A percentile compares a stretch with the other conserved stretches of the same genome.
phyloP scores from a whole-genome alignment of 2,113 vertebrate species.

The Bungarus multicinctus region DNA sequence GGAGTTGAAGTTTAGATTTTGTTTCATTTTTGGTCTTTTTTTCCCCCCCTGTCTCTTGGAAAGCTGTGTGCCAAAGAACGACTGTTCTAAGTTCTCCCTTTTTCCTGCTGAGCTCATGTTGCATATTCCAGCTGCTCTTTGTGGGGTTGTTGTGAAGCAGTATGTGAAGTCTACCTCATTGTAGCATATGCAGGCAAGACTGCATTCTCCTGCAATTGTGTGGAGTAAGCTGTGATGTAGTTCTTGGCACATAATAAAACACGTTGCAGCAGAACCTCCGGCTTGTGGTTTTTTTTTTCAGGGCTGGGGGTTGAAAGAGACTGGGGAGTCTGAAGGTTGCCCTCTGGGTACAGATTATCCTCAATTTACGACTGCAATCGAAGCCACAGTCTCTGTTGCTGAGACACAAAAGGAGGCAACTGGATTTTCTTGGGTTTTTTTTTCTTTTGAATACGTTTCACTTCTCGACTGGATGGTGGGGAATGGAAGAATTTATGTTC shows the following conservation, averaged over 20 bases:
- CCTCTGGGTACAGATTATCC: background rate
- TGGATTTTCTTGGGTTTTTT: too few species aligned
- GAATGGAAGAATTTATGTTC: too few species aligned
- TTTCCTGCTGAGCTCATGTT: slow-evolving; percentile 87
- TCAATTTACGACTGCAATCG: background rate
- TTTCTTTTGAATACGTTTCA: too few species aligned
- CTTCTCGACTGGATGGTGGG: too few species aligned
- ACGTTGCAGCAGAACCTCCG: slow-evolving; percentile 91
- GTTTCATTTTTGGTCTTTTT: slow-evolving; percentile 65
- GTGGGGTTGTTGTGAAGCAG: slow-evolving; percentile 85
- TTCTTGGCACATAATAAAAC: slow-evolving; percentile 99
- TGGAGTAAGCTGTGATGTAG: slow-evolving; percentile 90
- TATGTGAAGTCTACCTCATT: slow-evolving; percentile 98
- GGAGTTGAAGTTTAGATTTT: slow-evolving; percentile 72
- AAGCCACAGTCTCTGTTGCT: too few species aligned
- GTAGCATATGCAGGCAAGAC: slow-evolving; percentile 95
- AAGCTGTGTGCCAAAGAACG: slow-evolving; percentile 97
- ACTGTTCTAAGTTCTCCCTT: slow-evolving; percentile 72
- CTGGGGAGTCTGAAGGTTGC: background rate
- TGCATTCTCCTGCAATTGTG: slow-evolving; percentile 90
- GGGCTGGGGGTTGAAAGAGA: background rate
- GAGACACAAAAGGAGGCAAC: background rate
- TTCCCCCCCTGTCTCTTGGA: slow-evolving; percentile 69
- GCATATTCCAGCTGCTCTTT: slow-evolving; percentile 94
- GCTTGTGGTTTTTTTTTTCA: slow-evolving; percentile 26